phyloP scores from a whole-genome alignment of 2,888 invertebrate species.

The Cabera pusaria region DNA sequence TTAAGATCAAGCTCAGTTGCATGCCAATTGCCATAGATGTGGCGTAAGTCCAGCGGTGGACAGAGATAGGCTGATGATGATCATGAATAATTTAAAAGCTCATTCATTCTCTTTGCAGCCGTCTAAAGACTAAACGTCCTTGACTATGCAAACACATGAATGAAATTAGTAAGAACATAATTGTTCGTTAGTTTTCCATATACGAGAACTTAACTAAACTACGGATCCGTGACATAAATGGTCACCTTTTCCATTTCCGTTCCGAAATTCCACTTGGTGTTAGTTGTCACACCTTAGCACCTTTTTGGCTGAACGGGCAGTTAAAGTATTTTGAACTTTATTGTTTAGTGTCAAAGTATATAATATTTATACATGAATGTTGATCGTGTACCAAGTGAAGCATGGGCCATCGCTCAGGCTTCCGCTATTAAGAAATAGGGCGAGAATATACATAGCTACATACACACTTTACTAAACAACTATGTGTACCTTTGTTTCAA shows the following conservation, averaged over 20 bases:
- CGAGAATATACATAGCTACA: slow-evolving; percentile 40
- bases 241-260: slow-evolving; percentile 39
- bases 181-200: slow-evolving; percentile 36
- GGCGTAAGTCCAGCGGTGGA: too few relatives aligned
- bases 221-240: slow-evolving; percentile 31
- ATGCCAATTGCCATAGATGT: too few relatives aligned
- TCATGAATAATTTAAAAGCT: too few relatives aligned
- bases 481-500: slow-evolving; percentile 20
- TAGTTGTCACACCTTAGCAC: slow-evolving; percentile 25
- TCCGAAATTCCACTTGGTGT: slow-evolving; percentile 29
- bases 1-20: too few relatives aligned
- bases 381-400: too few relatives aligned
- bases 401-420: slow-evolving; percentile 42
- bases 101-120: too few relatives aligned
- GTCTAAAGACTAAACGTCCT: too few relatives aligned
- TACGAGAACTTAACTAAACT: too few relatives aligned
- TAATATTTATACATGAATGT: too few relatives aligned
- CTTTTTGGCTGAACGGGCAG: too few relatives aligned
- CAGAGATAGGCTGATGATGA: too few relatives aligned
- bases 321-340: slow-evolving; percentile 18
- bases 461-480: slow-evolving; percentile 36
- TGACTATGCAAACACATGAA: slow-evolving; percentile 1
- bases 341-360: slow-evolving; percentile 10
- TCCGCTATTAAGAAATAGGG: slow-evolving; percentile 54
- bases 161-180: slow-evolving; percentile 4